phyloP scores from a whole-genome alignment of 2,888 invertebrate genomes.

The Phengaris alcon region DNA sequence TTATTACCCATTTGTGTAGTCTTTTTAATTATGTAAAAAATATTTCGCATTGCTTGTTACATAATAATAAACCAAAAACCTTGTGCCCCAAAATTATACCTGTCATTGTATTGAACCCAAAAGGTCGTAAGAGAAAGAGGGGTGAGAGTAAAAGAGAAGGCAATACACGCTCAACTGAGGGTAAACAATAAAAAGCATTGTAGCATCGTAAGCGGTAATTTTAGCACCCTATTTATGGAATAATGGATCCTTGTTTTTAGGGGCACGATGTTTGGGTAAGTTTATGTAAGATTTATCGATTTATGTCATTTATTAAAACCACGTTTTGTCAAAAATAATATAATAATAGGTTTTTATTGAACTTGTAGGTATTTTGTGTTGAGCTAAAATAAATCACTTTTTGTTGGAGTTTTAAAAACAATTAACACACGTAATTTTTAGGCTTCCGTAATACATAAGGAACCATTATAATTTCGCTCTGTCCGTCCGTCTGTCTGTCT shows the following conservation, averaged over 20 bases:
- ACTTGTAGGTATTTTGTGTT: too few relatives aligned
- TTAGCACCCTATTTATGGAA: constrained; percentile 26
- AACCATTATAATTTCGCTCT: too few relatives aligned
- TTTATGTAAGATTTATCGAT: constrained; percentile 20
- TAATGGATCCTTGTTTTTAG: constrained; percentile 23
- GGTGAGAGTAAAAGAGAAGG: not conserved
- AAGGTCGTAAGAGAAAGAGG: not conserved
- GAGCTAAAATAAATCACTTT: too few relatives aligned
- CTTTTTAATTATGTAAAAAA: not conserved
- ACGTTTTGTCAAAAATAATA: too few relatives aligned
- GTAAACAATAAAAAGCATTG: constrained; percentile 31
- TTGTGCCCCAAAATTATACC: constrained; percentile 14
- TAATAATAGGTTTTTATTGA: too few relatives aligned
- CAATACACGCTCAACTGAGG: constrained; percentile 17
- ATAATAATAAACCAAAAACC: not conserved
- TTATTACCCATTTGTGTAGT: too few relatives aligned
- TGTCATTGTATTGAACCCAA: not conserved
- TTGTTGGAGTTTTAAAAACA: too few relatives aligned
- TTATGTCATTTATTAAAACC: not conserved
- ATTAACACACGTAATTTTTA: too few relatives aligned
- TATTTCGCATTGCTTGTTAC: not conserved
- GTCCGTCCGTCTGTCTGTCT: too few relatives aligned
- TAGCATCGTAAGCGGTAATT: constrained; percentile 29
- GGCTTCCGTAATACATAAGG: too few relatives aligned
- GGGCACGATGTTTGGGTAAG: constrained; percentile 16